Percentiles rank a stretch among this genome's conserved stretches.
phyloP scores from a whole-genome alignment of 2,113 vertebrate species.

The Bostrychus sinensis region DNA sequence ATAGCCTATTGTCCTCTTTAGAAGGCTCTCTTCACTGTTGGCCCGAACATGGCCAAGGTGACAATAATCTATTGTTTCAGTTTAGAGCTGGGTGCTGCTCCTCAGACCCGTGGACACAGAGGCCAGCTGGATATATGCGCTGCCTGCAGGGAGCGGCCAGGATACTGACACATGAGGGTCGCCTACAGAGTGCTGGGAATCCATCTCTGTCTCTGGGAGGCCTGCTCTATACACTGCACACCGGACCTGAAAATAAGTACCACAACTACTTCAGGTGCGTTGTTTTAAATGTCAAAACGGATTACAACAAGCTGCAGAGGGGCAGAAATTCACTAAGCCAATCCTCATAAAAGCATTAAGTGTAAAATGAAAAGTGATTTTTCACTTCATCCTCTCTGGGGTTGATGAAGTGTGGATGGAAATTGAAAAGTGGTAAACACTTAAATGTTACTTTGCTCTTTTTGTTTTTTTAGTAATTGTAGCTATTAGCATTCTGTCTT shows the following conservation, averaged over 20 bases:
- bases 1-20: conserved; percentile 81
- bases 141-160: conserved; percentile 56
- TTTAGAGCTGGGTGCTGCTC: conserved; percentile 70
- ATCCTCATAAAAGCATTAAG: conserved; percentile 24
- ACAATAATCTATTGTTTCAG: conserved; percentile 84
- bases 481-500: conserved; percentile 8
- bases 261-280: conserved; percentile 12
- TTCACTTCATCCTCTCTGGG: background rate
- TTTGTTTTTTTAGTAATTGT: conserved; percentile 12
- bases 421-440: conserved; percentile 36
- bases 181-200: conserved; percentile 45
- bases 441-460: conserved; percentile 24
- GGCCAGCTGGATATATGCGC: conserved; percentile 67
- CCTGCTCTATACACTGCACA: conserved; percentile 13
- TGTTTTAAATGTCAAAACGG: conserved; percentile 12
- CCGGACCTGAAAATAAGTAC: conserved; percentile 34
- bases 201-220: conserved; percentile 53
- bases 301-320: conserved; percentile 21
- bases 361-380: conserved; percentile 30
- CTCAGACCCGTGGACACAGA: conserved; percentile 63
- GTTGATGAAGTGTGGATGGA: conserved; percentile 12
- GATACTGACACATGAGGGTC: conserved; percentile 46
- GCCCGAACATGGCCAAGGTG: conserved; percentile 72
- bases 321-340: conserved; percentile 9
- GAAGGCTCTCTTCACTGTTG: conserved; percentile 73